Conservation (phyloP, 2,888 invertebrate species). For the Brachypalpus laphriformis region DNA sequence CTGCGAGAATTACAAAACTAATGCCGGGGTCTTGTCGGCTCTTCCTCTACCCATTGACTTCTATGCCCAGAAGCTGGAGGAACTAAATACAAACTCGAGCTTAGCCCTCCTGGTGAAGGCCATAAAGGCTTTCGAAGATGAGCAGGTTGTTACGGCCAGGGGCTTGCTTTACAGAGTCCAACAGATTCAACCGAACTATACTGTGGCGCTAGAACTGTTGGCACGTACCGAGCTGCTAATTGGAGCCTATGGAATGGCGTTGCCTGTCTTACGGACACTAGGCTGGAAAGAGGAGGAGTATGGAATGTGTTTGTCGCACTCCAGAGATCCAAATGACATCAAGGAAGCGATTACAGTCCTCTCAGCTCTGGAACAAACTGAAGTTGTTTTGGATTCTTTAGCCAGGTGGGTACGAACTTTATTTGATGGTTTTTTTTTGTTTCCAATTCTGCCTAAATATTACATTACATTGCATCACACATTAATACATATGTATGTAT, state of each 20-base stretch:
- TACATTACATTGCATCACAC: too few relatives aligned
- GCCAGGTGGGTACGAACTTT: conserved; percentile 76
- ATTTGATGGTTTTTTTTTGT: not conserved
- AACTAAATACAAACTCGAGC: conserved; percentile 85
- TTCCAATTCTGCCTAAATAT: too few relatives aligned
- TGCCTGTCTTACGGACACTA: conserved; percentile 76
- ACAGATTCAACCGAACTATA: conserved; percentile 81
- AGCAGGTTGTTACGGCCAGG: conserved; percentile 85
- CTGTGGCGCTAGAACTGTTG: conserved; percentile 84
- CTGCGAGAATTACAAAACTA: conserved; percentile 82
- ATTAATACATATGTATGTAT: too few relatives aligned
- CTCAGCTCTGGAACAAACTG: conserved; percentile 76
- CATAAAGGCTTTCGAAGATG: conserved; percentile 84
- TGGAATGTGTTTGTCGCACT: conserved; percentile 79
- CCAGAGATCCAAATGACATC: conserved; percentile 78
- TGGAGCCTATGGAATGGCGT: conserved; percentile 84
- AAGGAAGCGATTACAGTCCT: conserved; percentile 83
- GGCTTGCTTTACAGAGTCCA: conserved; percentile 83
- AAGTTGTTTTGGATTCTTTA: conserved; percentile 73
- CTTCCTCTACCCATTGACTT: conserved; percentile 81
- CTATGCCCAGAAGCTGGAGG: conserved; percentile 84
- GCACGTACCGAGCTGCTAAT: conserved; percentile 83
- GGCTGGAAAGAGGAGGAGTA: conserved; percentile 69
- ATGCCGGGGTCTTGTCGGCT: conserved; percentile 46
- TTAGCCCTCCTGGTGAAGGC: conserved; percentile 86